phyloP scores from a whole-genome alignment of 1,140 invertebrate genomes.

The Scaptomyza montana region DNA sequence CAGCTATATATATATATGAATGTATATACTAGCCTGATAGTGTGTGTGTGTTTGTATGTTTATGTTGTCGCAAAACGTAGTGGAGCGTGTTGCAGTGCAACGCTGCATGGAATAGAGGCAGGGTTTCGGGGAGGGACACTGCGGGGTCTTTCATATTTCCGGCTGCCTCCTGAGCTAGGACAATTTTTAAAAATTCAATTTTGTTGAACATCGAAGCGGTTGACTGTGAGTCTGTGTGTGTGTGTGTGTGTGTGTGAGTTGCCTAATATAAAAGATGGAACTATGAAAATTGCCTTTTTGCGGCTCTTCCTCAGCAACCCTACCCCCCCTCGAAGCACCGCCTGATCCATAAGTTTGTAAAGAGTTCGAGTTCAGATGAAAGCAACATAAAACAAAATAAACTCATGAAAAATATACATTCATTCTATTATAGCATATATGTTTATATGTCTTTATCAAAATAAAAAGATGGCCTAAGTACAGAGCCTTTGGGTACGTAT shows the following conservation, averaged over 20 bases:
- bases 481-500: background rate
- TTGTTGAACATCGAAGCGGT: conserved; percentile 66
- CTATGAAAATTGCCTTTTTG: conserved; percentile 69
- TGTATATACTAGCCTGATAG: conserved; percentile 6
- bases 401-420: conserved; percentile 17
- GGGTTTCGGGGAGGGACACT: background rate
- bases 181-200: conserved; percentile 82
- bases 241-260: conserved; percentile 39
- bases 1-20: conserved; percentile 29
- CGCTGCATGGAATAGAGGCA: conserved; percentile 8
- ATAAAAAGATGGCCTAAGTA: conserved; percentile 10
- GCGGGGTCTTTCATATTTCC: conserved; percentile 66
- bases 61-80: conserved; percentile 38
- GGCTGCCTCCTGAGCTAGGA: conserved; percentile 60
- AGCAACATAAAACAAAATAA: conserved; percentile 31
- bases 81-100: conserved; percentile 24
- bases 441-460: background rate
- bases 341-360: background rate
- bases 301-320: conserved; percentile 24
- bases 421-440: background rate
- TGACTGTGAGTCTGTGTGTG: conserved; percentile 28
- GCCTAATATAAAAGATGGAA: conserved; percentile 65
- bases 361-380: conserved; percentile 22
- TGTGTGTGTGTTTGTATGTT: conserved; percentile 25
- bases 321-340: too few relatives aligned